Base-by-base conservation (phyloP, 2,888 invertebrate species). In the Lacanobia wlatinum region DNA sequence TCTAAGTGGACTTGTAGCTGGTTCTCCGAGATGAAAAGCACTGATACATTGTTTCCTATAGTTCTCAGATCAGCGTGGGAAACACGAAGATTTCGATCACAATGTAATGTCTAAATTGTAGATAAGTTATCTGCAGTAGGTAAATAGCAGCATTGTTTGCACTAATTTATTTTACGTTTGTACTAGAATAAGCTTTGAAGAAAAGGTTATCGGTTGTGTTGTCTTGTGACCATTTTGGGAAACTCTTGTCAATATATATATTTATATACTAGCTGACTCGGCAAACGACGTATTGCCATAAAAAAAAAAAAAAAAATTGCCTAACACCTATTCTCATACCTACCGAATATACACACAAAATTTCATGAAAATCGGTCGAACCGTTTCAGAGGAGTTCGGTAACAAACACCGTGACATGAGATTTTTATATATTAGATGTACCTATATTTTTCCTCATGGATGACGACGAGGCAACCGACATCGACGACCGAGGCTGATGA, bases 21-120 rank as follows among this genome's bases (percentile, higher is more conserved):
- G 23, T 63, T 53, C 43, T 48, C 8, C 48, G 14, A 70, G 82
- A 70, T 81, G 82, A 76, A 66, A 81, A 76, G 34, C 50, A 55
- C 21, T 21, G 76, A 62, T 76, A 52, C 62, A 46, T 76, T 65
- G 48, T 62, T 50, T 64, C 76, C 50, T 80, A 52, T 80, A 53
- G 58, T 18, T 69, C 40, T 55, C 48, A 58, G 34, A 64, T 78
- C 21, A 67, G 38, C 68, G 65, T 71, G 80, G 65, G 59, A 76
- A 62, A 62, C 73, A 76, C 76, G 70, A 67, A 78, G 81, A 74
- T 86, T 78, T 68, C 16, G 59, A 73, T 72, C 82, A 73, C 70
- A 62, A 65, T 65, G 34, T 62, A 43, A 69, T 53, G 48, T 52
- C 59, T 60, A 64, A 68, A 74, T 58, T 62, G 60, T 63, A 52